Conservation (phyloP, 2,888 invertebrate species). For the Eutolmus rufibarbis region DNA sequence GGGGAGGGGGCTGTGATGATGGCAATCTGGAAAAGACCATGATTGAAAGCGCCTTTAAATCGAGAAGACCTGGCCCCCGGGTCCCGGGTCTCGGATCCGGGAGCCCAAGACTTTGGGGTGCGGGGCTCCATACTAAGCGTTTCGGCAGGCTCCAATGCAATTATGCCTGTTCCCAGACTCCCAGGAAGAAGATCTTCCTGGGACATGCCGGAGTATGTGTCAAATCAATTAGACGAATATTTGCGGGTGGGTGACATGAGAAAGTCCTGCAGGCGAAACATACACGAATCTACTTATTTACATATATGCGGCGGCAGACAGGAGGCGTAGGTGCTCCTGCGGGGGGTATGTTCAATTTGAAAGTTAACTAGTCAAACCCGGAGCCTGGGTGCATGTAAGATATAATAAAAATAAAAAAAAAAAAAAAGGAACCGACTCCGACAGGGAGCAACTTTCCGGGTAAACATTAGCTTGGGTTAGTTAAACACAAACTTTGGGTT, state of each 20-base stretch:
- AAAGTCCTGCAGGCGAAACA: constrained; percentile 1
- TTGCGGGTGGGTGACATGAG: constrained; percentile 20
- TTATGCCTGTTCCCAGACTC: neutral
- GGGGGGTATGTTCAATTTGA: neutral
- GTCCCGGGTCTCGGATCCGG: no score
- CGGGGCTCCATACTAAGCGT: neutral
- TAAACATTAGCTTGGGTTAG: constrained; percentile 42
- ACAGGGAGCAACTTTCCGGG: constrained; percentile 8
- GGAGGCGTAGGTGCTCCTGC: neutral
- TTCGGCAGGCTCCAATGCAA: neutral
- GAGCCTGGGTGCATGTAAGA: neutral
- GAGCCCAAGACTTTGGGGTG: neutral
- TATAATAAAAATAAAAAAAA: neutral
- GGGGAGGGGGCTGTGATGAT: neutral
- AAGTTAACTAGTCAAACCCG: constrained; percentile 1
- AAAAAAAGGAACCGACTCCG: neutral
- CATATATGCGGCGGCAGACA: neutral
- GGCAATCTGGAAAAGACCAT: neutral
- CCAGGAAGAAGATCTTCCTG: constrained; percentile 1
- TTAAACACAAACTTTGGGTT: constrained; percentile 41
- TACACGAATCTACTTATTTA: neutral
- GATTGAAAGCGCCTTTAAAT: neutral
- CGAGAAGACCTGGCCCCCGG: neutral
- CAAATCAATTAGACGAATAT: constrained; percentile 43
- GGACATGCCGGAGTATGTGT: constrained; percentile 27